Base-by-base conservation (phyloP, 1,140 invertebrate species). In the Ylistrum balloti region DNA sequence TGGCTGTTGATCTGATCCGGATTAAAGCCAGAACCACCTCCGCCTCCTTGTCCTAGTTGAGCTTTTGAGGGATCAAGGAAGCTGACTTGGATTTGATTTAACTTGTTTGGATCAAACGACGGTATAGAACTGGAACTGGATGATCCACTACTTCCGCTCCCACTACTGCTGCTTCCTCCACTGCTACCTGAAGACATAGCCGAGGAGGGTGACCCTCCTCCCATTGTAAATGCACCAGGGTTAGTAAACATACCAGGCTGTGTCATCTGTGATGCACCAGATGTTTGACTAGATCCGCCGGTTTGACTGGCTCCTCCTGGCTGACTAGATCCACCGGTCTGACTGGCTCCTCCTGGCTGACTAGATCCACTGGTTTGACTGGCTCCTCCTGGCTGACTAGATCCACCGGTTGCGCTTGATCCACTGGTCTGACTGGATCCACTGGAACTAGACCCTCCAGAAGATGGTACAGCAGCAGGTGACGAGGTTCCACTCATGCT, bases 41-140 rank as follows among this genome's bases (percentile, higher is more conserved):
- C 89, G 10, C 91, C 91, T 41, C 89, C 87, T 34, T 86, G 35
- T 7, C 91, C 91, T n/a, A 92, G 89, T 88, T 90, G 87, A 0
- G 86, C 45, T 34, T 88, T 90, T 34, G 91, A 92, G 22, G 91
- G 91, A 33, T 92, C 91, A 34, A 92, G 22, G 41, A 92, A 90
- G 41, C 89, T 92, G 11, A 86, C 85, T 34, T 90, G 87, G 28
- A 92, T 89, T 28, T 90, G 38, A 33, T 92, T 92, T 32, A 92
- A 89, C 41, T 88, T 90, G 45, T 92, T 92, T 33, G 91, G 91
- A 86, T 92, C 91, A 87, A 92, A 92, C 0, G 86, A 87, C 85
- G 91, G 91, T 10, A 91, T 91, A 17, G 85, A 87, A 33, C 15
- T 17, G 28, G 86, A n/a, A 28, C 35, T 22, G 56, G 86, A 35